These are phyloP conservation scores for Drosophila rellima DNA, from an alignment of 2,888 invertebrate species.

Conservation along the genomic window DNA sequence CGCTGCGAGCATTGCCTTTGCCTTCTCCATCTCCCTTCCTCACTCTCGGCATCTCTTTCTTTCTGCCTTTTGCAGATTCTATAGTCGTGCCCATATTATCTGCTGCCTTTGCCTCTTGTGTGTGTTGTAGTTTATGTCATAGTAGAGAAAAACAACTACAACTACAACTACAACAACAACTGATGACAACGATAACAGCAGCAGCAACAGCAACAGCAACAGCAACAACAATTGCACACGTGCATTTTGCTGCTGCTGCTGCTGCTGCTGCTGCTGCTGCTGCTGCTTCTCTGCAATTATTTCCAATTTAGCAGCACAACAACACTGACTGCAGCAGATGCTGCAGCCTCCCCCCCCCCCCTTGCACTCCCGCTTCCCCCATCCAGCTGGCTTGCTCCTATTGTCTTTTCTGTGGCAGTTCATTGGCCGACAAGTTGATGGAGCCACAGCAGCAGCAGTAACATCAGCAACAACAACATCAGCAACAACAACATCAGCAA, in stretches of 20 bases:
- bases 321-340: conserved; percentile 62
- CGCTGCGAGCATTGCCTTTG: conserved; percentile 11
- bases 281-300: conserved; percentile 73
- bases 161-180: conserved; percentile 43
- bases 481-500: conserved; percentile 42
- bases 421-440: conserved; percentile 68
- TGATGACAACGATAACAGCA: conserved; percentile 71
- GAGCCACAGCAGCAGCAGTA: conserved; percentile 41
- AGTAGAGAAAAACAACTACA: conserved; percentile 45
- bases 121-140: conserved; percentile 67
- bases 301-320: conserved; percentile 80
- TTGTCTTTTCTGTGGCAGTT: conserved; percentile 74
- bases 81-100: conserved; percentile 28
- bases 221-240: conserved; percentile 66
- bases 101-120: conserved; percentile 24
- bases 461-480: conserved; percentile 43
- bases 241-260: conserved; percentile 62
- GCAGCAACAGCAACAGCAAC: conserved; percentile 36
- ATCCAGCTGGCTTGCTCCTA: conserved; percentile 52
- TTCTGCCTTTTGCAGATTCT: conserved; percentile 57
- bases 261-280: conserved; percentile 31
- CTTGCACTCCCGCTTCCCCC: not conserved
- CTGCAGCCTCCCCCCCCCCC: conserved; percentile 22
- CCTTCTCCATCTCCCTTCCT: conserved; percentile 2
- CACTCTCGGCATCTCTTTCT: not conserved